These are phyloP conservation scores for Heterotis niloticus DNA, from an alignment of 2,113 vertebrate genomes.

Conservation along the genomic window DNA sequence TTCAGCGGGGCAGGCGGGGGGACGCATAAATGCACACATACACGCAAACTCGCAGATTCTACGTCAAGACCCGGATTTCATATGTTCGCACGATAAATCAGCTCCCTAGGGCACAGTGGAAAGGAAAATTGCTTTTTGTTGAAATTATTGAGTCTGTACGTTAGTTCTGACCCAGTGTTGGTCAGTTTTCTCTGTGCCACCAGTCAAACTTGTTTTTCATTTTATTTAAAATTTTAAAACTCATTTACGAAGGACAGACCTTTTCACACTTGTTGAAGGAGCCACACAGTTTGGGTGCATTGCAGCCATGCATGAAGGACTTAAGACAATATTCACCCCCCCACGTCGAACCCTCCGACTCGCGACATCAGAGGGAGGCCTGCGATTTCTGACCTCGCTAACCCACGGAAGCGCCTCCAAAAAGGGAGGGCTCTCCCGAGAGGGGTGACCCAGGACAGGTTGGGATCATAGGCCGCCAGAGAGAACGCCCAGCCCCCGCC, in stretches of 20 bases:
- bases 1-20: conserved; percentile 32
- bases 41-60: neutral
- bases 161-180: too few species aligned
- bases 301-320: neutral
- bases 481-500: conserved; percentile 15
- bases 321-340: neutral
- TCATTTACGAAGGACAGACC: too few species aligned
- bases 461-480: conserved; percentile 10
- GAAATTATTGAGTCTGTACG: neutral
- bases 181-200: too few species aligned
- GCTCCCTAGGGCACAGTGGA: neutral
- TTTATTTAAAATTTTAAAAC: too few species aligned
- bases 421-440: conserved; percentile 51
- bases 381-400: conserved; percentile 65
- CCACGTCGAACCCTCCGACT: conserved; percentile 28
- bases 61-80: neutral
- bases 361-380: conserved; percentile 60
- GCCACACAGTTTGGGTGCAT: neutral
- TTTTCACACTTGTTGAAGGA: too few species aligned
- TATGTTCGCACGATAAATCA: neutral
- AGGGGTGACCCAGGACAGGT: conserved; percentile 56
- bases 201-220: too few species aligned
- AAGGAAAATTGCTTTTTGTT: neutral
- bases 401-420: conserved; percentile 62
- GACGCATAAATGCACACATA: conserved; percentile 43